Evolutionary conservation across 2,888 invertebrate species (phyloP), one percentile per base, ranked within the genome.

Genomic region (Physocephala rufipes): DNA sequence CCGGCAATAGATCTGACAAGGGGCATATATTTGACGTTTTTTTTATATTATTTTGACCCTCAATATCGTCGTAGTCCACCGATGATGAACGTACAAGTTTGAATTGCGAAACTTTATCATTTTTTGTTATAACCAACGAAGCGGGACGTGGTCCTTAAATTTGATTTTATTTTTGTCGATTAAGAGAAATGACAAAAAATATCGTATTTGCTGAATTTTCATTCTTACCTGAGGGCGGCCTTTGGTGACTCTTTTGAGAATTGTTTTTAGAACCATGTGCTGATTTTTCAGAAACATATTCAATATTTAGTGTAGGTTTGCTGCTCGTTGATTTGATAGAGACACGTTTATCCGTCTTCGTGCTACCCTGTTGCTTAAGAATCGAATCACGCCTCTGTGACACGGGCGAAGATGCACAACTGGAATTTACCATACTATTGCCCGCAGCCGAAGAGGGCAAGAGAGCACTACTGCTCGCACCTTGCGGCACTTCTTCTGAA

Each of bases 11-110:
- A 28, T 83, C 83, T 19, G 73, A 71, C 61, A 75, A 72, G 53
- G 74, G 71, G 66, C 67, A 65, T 63, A 75, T 71, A 69, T 70
- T 69, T 45, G 53, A 67, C 58, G 75, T 75, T 43, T 76, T 77
- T 26, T 74, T 74, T 2, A 72, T 66, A 67, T 77, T 79, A 30
- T 79, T 78, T 74, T 84, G 84, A 86, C 81, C 79, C 75, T 86
- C 86, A 30, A 84, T 79, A 67, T 85, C 85, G 59, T 86, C 86
- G 70, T 86, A 86, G 75, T 86, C 86, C 21, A 86, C 82, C 1
- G 86, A 86, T 2, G 84, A 81, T 26, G 86, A 85, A 64, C 86
- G 84, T 49, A 84, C 79, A 72, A 86, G 76, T 74, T 86, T 86
- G 71, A 85, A 84, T 73, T 85, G 85, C 26, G 84, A 77, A 28